These are phyloP conservation scores for Lordiphosa fenestrarum DNA, from an alignment of 2,888 invertebrate genomes.

Conservation along the genomic window DNA sequence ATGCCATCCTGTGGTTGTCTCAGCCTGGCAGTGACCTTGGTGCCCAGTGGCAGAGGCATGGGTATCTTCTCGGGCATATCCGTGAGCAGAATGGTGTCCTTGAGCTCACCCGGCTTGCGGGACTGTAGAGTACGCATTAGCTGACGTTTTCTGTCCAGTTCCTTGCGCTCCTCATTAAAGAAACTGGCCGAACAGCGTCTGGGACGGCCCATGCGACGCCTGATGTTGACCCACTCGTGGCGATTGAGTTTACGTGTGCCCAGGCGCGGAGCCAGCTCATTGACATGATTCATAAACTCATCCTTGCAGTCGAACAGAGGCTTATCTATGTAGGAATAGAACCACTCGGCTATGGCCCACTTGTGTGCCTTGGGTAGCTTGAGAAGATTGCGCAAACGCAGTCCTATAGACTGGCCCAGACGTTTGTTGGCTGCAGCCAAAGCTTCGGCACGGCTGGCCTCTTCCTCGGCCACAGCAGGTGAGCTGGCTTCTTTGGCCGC, in stretches of 20 bases:
- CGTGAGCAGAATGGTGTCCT: conserved; percentile 86
- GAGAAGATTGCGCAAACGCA: conserved; percentile 93
- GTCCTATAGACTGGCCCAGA: conserved; percentile 93
- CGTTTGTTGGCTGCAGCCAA: conserved; percentile 87
- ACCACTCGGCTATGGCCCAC: conserved; percentile 99
- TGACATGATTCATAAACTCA: conserved; percentile 84
- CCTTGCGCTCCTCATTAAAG: conserved; percentile 95
- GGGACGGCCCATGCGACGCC: conserved; percentile 98
- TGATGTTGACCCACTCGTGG: conserved; percentile 96
- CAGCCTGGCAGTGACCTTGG: conserved; percentile 92
- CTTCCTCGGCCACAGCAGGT: conserved; percentile 37
- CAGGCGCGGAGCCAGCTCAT: conserved; percentile 95
- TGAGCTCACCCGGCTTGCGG: conserved; percentile 89
- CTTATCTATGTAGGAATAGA: conserved; percentile 98
- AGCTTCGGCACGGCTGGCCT: conserved; percentile 79
- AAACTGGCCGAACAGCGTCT: conserved; percentile 96
- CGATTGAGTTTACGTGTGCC: conserved; percentile 91
- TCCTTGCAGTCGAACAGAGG: conserved; percentile 97
- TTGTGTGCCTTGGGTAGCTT: conserved; percentile 99
- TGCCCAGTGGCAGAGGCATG: conserved; percentile 95
- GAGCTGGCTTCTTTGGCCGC: conserved; percentile 19
- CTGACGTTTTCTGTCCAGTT: conserved; percentile 93
- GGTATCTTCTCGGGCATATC: conserved; percentile 97
- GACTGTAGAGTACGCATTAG: conserved; percentile 96
- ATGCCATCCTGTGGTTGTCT: conserved; percentile 97